Evolutionary conservation across 2,113 vertebrate genomes (phyloP), one percentile per base, ranked within the genome.

Genomic region (Lamprologus callipterus): DNA sequence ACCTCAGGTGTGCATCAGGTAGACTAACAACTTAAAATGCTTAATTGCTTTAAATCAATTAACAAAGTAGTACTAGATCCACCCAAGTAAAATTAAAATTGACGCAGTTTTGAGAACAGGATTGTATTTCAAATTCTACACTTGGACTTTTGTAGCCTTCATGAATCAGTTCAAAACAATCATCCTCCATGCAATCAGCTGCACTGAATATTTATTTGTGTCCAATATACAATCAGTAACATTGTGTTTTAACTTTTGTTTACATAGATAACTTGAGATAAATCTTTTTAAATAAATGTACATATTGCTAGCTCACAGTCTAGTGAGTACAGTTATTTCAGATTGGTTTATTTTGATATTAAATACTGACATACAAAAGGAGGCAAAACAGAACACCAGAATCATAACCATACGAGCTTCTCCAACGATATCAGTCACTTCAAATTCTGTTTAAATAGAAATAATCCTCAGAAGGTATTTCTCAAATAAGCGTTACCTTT

Each of bases 201-300:
- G 68, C 84, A 86, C 73, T 82, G 55, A 87, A 93, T 81, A 94
- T 92, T 89, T 95, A 93, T 95, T 94, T 84, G 83, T 93, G 80
- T 87, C 55, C 83, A 11, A 85, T 90, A 91, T 89, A 92, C 85
- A 91, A 92, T 88, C 68, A 83, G 68, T 78, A 90, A 91, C 82
- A 84, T 85, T 85, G 85, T 85, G 55, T 81, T 86, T 51, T 26
- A 81, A 58, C 79, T 45, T 85, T 80, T 90, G 86, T 92, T 91
- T 78, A 94, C 85, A 90, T 88, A 82, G 82, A 85, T 88, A 51
- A 83, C 35, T 85, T 80, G 17, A 87, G 49, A 90, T 63, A 65
- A 84, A 81, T 42, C 57, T 58, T 91, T 94, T 93, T 28, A 90
- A 68, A 95, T 54, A 95, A 95, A 96, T 89, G 85, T 86, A 81